Base-by-base conservation (phyloP, 37 sponge, comb jelly and placozoan genomes). In the Hormiphora californensis region DNA sequence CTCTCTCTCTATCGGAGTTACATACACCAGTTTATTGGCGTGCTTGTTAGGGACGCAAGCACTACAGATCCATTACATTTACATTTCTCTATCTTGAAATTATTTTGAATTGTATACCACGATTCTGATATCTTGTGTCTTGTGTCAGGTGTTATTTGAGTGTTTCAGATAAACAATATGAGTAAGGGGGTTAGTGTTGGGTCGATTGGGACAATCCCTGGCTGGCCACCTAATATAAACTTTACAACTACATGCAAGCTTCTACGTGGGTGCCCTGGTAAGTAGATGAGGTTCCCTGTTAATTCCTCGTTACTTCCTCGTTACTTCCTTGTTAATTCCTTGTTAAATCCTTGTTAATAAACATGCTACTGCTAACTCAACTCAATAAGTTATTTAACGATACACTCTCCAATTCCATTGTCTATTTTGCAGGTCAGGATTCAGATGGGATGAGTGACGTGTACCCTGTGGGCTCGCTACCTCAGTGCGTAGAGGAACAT, bases 211-310 rank as follows among this genome's bases (percentile, higher is more conserved):
- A 65, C 67, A 11, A 65, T 65, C 4, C 32, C 32, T 7, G 67
- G 67, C 17, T 65, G 67, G 67, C 67, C 67, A 36, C 67, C 67
- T 11, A 65, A 65, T 17, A 33, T 65, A 35, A 65, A 65, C 37
- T 65, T 65, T 31, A 34, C 67, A 65, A 39, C 21, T 15, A 65
- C 67, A 1, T 65, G 67, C 67, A 65, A 65, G 35, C 67, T 65
- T 9, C 28, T 65, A 33, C 67, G 67, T 19, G 67, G 67, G 9
- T 65, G 67, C 17, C 67, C 67, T 36, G 67, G 67, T 65, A 57
- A 4, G 22, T 5, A 57, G 19, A 7, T n/a, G n/a, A n/a, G n/a
- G n/a, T n/a, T n/a, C n/a, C n/a, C n/a, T n/a, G n/a, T n/a, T n/a
- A n/a, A n/a, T n/a, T n/a, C n/a, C n/a, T n/a, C n/a, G n/a, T n/a